Base-by-base conservation (phyloP, 2,797 vertebrate species). In the Gymnothorax reevesii region DNA sequence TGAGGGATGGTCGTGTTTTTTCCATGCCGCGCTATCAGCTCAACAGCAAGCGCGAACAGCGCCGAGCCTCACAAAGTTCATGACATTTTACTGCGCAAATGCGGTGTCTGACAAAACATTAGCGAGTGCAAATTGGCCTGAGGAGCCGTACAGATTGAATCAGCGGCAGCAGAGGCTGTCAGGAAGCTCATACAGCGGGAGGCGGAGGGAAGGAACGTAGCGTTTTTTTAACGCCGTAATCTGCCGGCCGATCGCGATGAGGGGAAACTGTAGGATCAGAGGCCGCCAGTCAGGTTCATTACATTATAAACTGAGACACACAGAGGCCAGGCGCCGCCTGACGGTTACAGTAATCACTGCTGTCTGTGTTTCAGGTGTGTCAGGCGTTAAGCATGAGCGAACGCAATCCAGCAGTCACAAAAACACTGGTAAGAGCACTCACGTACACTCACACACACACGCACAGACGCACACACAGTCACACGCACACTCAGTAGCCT, bases 191-290 rank as follows among this genome's bases (percentile, higher is more conserved):
- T 84, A 85, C 84, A 84, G 87, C 86, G 9, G 85, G 57, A 49
- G 85, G 85, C 86, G 54, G 82, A 88, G 27, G 33, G 33, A 69
- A 92, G 88, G 89, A 91, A 89, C 90, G 85, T n/a, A 83, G 87
- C 85, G 33, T 42, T 91, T 88, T 90, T 85, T 85, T 73, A 54
- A 91, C 89, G 91, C 90, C 90, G 73, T 52, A 86, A 92, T 92
- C 89, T 91, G 88, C 91, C 88, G 89, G 91, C 82, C 87, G 87
- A 91, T 91, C 87, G 87, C 90, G 90, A 92, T 91, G 91, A 82
- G 85, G 86, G 88, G 69, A 87, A 90, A 91, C 88, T 87, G 88
- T 73, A 73, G 89, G 89, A 93, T 93, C 89, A 91, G 85, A 88
- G 27, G 88, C 87, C 87, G 64, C 87, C 87, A 71, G 88, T 89